Conservation (phyloP, 92 coral and sea anemone species). For the Epizoanthus stellaris region DNA sequence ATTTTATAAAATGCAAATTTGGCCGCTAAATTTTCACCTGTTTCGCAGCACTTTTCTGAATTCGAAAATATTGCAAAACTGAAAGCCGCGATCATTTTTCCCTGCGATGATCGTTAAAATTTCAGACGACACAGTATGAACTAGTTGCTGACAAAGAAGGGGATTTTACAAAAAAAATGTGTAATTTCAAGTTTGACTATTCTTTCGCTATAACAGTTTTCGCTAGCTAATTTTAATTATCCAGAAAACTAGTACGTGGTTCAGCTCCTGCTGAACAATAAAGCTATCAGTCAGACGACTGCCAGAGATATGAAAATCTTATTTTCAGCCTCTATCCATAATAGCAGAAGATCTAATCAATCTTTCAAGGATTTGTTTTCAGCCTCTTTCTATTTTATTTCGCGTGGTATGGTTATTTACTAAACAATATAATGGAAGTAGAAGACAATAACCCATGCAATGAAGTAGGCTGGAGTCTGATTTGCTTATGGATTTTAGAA, state of each 20-base stretch:
- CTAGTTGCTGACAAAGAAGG: too few relatives aligned
- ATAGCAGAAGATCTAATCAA: neutral
- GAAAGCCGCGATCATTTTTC: neutral
- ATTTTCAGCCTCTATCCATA: neutral
- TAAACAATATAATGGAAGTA: neutral
- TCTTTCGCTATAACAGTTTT: too few relatives aligned
- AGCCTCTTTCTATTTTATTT: neutral
- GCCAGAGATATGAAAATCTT: neutral
- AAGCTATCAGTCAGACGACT: too few relatives aligned
- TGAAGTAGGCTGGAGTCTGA: neutral
- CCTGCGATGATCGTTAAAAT: neutral
- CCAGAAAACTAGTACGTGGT: too few relatives aligned
- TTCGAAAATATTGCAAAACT: too few relatives aligned
- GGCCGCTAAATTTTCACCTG: constrained; percentile 19
- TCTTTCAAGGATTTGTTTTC: neutral
- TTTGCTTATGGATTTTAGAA: neutral
- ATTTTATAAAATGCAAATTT: constrained; percentile 8
- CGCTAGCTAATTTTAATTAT: too few relatives aligned
- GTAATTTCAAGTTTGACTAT: too few relatives aligned
- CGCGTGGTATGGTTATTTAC: neutral
- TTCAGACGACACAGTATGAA: neutral
- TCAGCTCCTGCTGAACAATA: too few relatives aligned
- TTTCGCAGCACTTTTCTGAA: neutral
- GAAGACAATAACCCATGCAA: neutral
- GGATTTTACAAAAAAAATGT: too few relatives aligned